Conservation (phyloP, 2,888 invertebrate genomes). For the Drosophila subquinaria region DNA sequence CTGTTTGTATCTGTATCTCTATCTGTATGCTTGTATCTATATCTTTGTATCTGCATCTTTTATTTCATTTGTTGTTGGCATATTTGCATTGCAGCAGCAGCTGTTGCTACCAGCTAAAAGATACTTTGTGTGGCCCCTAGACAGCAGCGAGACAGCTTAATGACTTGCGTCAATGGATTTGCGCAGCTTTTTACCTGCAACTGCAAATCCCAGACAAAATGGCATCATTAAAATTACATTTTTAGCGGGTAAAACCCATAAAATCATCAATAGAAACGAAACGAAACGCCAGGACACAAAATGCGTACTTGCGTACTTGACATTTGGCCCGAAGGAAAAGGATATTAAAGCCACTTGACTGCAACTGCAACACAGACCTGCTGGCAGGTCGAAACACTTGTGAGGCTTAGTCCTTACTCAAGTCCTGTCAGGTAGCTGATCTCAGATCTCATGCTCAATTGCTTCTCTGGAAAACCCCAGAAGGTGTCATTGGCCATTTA, state of each 20-base stretch:
- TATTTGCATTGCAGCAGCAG: slow-evolving; percentile 42
- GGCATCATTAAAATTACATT: slow-evolving; percentile 68
- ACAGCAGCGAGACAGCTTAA: slow-evolving; percentile 75
- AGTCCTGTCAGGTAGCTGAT: slow-evolving; percentile 19
- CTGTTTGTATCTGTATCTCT: slow-evolving; percentile 32
- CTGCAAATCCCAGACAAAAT: slow-evolving; percentile 51
- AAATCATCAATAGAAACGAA: slow-evolving; percentile 70
- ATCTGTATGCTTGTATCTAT: slow-evolving; percentile 17
- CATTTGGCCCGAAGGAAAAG: slow-evolving; percentile 32
- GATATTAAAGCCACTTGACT: slow-evolving; percentile 42
- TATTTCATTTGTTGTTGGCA: slow-evolving; percentile 6
- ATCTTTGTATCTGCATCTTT: slow-evolving; percentile 24
- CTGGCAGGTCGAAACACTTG: slow-evolving; percentile 1
- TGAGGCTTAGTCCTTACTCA: slow-evolving; percentile 17
- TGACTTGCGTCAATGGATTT: slow-evolving; percentile 70
- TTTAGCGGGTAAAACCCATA: slow-evolving; percentile 78
- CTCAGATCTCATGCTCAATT: slow-evolving; percentile 28
- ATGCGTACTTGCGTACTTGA: slow-evolving; percentile 30
- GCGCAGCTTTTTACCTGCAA: slow-evolving; percentile 48
- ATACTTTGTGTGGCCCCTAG: slow-evolving; percentile 40
- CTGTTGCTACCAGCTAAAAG: slow-evolving; percentile 35
- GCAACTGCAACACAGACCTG: slow-evolving; percentile 6
- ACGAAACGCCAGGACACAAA: slow-evolving; percentile 6
- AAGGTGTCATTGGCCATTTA: slow-evolving; percentile 38
- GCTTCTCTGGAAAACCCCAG: slow-evolving; percentile 51